A percentile compares a stretch with the other conserved stretches of the same genome.
Conservation (phyloP, 2,797 vertebrate genomes). For the Microctenopoma steveboyesi region DNA sequence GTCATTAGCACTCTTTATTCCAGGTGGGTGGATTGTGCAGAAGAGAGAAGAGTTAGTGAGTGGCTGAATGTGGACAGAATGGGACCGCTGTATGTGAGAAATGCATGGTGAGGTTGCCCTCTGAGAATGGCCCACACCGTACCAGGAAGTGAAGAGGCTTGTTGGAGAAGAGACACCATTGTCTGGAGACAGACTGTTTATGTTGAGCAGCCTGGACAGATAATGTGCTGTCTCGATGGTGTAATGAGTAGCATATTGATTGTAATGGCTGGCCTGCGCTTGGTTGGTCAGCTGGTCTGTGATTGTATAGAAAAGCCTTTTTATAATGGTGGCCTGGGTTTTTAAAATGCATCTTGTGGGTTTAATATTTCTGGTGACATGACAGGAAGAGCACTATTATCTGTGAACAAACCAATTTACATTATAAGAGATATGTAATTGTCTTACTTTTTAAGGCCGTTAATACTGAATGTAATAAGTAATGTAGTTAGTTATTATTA, state of each 20-base stretch:
- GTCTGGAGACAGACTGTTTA: slow-evolving; percentile 69
- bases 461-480: not conserved
- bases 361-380: not conserved
- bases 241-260: slow-evolving; percentile 67
- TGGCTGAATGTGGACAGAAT: slow-evolving; percentile 43
- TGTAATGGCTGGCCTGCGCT: slow-evolving; percentile 33
- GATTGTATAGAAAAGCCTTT: slow-evolving; percentile 37
- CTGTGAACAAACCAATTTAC: not conserved
- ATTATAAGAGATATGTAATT: not conserved
- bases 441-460: not conserved
- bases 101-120: slow-evolving; percentile 53
- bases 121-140: slow-evolving; percentile 69
- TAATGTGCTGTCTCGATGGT: slow-evolving; percentile 37
- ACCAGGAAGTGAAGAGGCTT: slow-evolving; percentile 80
- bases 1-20: not conserved
- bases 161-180: slow-evolving; percentile 75
- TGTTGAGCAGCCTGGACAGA: slow-evolving; percentile 51
- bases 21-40: slow-evolving; percentile 14
- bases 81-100: slow-evolving; percentile 72
- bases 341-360: slow-evolving; percentile 10
- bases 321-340: slow-evolving; percentile 23
- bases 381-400: not conserved
- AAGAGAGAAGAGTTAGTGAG: slow-evolving; percentile 3
- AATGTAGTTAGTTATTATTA: too few relatives aligned
- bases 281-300: slow-evolving; percentile 48